Conservation (phyloP, 30 jellyfish, hydroid and myxozoan genomes). For the Turritopsis dohrnii region DNA sequence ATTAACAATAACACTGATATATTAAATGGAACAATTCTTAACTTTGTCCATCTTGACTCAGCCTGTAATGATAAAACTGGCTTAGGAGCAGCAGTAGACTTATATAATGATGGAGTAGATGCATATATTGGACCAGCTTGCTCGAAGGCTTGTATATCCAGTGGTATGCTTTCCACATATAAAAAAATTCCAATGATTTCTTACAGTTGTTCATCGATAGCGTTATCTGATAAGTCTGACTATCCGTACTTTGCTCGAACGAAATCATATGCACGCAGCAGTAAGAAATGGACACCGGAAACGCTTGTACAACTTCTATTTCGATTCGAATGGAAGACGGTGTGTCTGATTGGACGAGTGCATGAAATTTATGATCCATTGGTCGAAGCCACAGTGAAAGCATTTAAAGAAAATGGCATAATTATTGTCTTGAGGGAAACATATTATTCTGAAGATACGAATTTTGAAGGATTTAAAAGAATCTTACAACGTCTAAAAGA, state of each 20-base stretch:
- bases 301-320: slow-evolving; percentile 42
- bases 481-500: slow-evolving; percentile 33
- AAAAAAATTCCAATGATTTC: slow-evolving; percentile 71
- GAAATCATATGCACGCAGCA: slow-evolving; percentile 82
- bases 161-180: slow-evolving; percentile 65
- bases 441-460: slow-evolving; percentile 42
- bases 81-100: slow-evolving; percentile 61
- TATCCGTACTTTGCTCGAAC: slow-evolving; percentile 83
- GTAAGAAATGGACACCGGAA: slow-evolving; percentile 58
- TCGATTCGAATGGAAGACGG: slow-evolving; percentile 59
- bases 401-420: slow-evolving; percentile 38
- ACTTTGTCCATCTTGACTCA: slow-evolving; percentile 35
- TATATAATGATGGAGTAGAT: slow-evolving; percentile 40
- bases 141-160: slow-evolving; percentile 63
- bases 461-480: slow-evolving; percentile 7
- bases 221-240: slow-evolving; percentile 45
- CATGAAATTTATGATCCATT: slow-evolving; percentile 54
- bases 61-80: slow-evolving; percentile 64
- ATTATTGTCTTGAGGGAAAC: slow-evolving; percentile 39
- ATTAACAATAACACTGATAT: slow-evolving; percentile 48
- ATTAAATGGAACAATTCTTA: slow-evolving; percentile 34
- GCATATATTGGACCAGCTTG: slow-evolving; percentile 91
- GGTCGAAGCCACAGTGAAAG: slow-evolving; percentile 38
- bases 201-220: slow-evolving; percentile 72
- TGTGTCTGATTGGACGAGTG: slow-evolving; percentile 55